Evolutionary conservation across 2,797 vertebrate genomes (phyloP).

Genomic region (Picus viridis): DNA sequence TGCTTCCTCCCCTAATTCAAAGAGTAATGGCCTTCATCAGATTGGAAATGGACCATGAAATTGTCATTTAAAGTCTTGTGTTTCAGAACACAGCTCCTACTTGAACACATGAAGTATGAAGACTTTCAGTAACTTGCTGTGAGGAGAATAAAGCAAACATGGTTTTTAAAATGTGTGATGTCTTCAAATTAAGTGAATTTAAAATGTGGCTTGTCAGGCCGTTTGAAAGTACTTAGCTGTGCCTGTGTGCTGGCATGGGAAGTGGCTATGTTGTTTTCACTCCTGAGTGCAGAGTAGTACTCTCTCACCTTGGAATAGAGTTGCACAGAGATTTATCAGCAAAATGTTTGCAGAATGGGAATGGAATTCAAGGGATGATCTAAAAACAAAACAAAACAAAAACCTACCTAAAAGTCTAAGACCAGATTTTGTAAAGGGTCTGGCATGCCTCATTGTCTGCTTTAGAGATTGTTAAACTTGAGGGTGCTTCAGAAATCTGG

Average conservation of each 20-base stretch:
- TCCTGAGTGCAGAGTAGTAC: background rate
- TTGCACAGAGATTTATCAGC: background rate
- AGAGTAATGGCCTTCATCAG: background rate
- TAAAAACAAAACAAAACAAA: background rate
- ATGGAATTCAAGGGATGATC: background rate
- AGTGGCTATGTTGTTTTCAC: background rate
- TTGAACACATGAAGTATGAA: background rate
- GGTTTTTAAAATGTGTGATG: background rate
- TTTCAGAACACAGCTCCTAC: background rate
- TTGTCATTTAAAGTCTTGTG: background rate
- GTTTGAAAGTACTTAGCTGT: background rate
- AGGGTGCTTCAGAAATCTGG: background rate
- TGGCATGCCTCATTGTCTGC: background rate
- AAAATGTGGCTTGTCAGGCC: background rate
- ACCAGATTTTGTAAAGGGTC: background rate
- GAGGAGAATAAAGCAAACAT: rapidly evolving
- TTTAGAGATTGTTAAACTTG: background rate
- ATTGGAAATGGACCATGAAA: background rate
- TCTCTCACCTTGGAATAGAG: background rate
- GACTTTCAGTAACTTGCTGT: background rate
- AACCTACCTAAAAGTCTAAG: background rate
- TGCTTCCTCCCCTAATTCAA: background rate
- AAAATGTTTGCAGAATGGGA: background rate
- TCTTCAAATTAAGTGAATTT: background rate
- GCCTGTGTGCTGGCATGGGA: rapidly evolving